Conservation (phyloP, 2,797 vertebrate genomes). For the Aphelocoma californica region DNA sequence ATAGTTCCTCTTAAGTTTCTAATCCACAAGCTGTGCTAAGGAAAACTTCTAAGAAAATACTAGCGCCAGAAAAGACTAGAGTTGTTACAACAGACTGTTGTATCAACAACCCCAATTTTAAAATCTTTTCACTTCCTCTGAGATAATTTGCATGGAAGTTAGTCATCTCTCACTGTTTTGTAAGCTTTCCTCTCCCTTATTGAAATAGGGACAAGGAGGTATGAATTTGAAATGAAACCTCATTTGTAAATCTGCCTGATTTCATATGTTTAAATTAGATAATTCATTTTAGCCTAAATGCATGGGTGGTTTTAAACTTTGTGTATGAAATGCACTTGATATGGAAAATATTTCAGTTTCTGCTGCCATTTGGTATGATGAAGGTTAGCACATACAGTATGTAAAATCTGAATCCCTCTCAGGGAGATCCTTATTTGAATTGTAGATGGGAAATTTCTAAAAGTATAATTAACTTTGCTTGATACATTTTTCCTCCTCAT, state of each 20-base stretch:
- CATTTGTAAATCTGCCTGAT: slow-evolving; percentile 3
- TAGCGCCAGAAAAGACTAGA: neutral
- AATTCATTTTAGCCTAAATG: slow-evolving; percentile 30
- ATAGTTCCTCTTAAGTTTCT: neutral
- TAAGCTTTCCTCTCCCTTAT: neutral
- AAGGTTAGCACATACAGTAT: slow-evolving; percentile 63
- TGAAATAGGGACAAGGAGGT: neutral
- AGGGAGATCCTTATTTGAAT: slow-evolving; percentile 71
- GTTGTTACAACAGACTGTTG: neutral
- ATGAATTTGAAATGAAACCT: neutral
- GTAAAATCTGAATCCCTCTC: slow-evolving; percentile 60
- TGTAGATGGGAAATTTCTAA: slow-evolving; percentile 63
- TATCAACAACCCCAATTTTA: neutral
- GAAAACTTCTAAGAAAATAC: neutral
- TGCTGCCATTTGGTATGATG: slow-evolving; percentile 55
- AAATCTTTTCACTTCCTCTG: neutral
- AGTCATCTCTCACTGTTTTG: neutral
- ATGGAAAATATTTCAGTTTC: slow-evolving; percentile 65
- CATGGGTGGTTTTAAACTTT: slow-evolving; percentile 23
- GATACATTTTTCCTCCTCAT: slow-evolving; percentile 27
- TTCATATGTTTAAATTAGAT: slow-evolving; percentile 9
- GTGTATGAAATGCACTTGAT: slow-evolving; percentile 18
- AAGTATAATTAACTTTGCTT: slow-evolving; percentile 64
- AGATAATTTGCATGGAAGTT: neutral
- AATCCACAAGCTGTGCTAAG: neutral